Percentiles rank a stretch among this genome's conserved stretches.
Conservation (phyloP, 2,113 vertebrate genomes). For the Callipepla squamata region DNA sequence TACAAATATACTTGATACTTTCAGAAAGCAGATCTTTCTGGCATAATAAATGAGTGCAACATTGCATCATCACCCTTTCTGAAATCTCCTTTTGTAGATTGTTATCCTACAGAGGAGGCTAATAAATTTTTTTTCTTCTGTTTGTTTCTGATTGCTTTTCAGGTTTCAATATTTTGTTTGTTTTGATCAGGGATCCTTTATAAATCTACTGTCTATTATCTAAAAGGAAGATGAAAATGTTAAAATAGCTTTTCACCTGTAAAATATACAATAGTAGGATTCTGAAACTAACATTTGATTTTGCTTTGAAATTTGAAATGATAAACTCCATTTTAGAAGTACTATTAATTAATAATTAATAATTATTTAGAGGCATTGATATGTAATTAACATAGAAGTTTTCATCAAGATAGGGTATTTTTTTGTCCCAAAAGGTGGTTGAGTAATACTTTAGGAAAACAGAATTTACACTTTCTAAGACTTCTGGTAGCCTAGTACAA, state of each 20-base stretch:
- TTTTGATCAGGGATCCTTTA: background rate
- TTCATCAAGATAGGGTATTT: background rate
- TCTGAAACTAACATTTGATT: background rate
- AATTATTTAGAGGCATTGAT: background rate
- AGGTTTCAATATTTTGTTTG: background rate
- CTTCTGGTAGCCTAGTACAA: background rate
- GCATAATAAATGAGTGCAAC: background rate
- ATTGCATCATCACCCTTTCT: background rate
- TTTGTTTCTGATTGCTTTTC: background rate
- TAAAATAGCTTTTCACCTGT: background rate
- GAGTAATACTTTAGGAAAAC: background rate
- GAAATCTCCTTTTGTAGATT: background rate
- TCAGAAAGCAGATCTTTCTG: background rate
- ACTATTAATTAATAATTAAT: background rate
- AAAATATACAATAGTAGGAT: background rate
- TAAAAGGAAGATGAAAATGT: background rate
- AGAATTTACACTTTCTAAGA: background rate
- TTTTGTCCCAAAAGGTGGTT: rapidly evolving
- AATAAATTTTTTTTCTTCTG: background rate
- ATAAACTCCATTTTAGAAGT: background rate
- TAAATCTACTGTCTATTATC: rapidly evolving
- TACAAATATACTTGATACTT: background rate
- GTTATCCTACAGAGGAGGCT: background rate
- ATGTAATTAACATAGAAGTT: background rate
- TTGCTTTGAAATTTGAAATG: background rate